phyloP scores from a whole-genome alignment of 2,113 vertebrate genomes.

The Neomonachus schauinslandi region DNA sequence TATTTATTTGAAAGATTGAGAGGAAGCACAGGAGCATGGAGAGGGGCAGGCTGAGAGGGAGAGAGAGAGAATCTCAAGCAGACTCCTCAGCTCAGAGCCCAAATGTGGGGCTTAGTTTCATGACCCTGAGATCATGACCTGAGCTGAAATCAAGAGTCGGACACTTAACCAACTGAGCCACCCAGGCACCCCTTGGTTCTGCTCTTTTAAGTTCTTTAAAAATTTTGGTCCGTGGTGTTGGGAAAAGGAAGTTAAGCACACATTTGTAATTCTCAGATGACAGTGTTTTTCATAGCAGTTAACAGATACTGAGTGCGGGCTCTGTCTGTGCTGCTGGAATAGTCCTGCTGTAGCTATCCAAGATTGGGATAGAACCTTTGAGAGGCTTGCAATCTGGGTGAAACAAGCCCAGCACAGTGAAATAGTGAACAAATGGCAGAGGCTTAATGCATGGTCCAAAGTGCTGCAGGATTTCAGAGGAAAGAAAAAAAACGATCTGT shows the following conservation, averaged over 20 bases:
- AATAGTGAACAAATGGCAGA: not conserved
- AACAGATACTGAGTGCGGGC: fast-evolving
- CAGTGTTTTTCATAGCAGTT: not conserved
- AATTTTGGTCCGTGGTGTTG: not conserved
- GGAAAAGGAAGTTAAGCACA: not conserved
- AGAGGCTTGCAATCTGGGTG: not conserved
- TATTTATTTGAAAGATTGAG: not conserved
- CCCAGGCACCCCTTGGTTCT: not conserved
- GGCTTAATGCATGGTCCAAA: fast-evolving
- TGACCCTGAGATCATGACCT: not conserved
- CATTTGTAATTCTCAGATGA: not conserved
- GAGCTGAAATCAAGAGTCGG: not conserved
- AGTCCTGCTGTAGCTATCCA: not conserved
- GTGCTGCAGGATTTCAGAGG: not conserved
- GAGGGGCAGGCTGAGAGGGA: not conserved
- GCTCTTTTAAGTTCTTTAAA: not conserved
- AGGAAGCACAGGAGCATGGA: not conserved
- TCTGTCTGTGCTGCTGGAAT: fast-evolving
- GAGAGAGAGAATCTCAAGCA: not conserved
- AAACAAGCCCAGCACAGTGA: not conserved
- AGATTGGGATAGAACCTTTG: not conserved
- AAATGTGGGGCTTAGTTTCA: not conserved
- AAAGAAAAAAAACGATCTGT: not conserved
- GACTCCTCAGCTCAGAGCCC: not conserved
- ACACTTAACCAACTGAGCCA: not conserved